Percentiles rank a stretch among this genome's conserved stretches.
phyloP scores from a whole-genome alignment of 2,113 vertebrate genomes.

The Anas platyrhynchos region DNA sequence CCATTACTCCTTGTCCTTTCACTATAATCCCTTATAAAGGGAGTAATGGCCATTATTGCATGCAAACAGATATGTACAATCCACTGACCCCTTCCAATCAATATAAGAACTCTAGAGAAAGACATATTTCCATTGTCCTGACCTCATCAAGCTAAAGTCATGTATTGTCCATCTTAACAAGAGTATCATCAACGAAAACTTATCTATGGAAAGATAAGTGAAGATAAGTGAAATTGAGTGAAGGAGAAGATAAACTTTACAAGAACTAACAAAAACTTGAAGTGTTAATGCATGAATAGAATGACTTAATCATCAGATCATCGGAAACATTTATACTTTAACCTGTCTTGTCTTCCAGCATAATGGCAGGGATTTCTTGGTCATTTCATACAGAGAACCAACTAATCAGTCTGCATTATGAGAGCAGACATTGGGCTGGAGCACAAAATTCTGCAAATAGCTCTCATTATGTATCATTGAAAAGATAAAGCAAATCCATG shows the following conservation, averaged over 20 bases:
- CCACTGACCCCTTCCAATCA: background rate
- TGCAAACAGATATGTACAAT: background rate
- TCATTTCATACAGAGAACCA: background rate
- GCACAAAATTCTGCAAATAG: background rate
- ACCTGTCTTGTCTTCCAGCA: background rate
- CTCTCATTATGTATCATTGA: background rate
- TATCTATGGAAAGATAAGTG: background rate
- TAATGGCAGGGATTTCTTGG: background rate
- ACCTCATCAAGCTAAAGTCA: background rate
- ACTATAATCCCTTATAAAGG: no score
- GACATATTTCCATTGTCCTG: background rate
- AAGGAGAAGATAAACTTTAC: background rate
- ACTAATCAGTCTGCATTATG: background rate
- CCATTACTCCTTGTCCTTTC: no score
- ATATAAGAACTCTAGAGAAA: background rate
- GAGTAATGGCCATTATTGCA: background rate
- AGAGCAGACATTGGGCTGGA: background rate
- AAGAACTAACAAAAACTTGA: background rate
- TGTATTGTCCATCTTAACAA: background rate
- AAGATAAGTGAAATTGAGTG: background rate
- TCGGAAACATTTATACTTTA: background rate
- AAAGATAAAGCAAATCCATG: slow-evolving; percentile 52
- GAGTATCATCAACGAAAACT: background rate
- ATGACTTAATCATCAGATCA: background rate
- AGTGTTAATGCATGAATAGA: background rate